Evolutionary conservation across 2,888 invertebrate genomes (phyloP), one percentile per base, ranked within the genome.

Genomic region (Metellina segmentata): DNA sequence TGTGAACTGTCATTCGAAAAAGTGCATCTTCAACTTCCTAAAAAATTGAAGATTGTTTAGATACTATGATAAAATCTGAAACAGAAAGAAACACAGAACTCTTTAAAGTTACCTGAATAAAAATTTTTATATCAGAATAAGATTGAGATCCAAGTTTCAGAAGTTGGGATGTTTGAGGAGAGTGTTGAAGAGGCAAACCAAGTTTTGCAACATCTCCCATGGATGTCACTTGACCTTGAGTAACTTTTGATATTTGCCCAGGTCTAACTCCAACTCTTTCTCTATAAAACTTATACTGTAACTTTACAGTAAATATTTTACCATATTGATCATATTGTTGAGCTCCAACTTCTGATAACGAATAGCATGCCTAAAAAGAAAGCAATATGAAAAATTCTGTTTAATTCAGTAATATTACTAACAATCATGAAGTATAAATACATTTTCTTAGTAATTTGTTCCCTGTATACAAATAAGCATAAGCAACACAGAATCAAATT

Each of bases 321-420:
- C 99, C 99, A 95, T 97, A 99, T 95, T 99, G 98, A 95, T 99
- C 99, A 95, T 98, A 99, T 95, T 99, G 99, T 95, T 99, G 99
- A 69, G 98, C 98, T 82, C 95, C 95, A 81, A 98, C 97, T 93
- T 98, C 98, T 6, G 98, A 99, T 78, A 99, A 97, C 1, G 98
- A 98, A 95, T 99, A 99, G 95, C 98, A 98, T 0, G 98, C 97
- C 95, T 98, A 98, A 93, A 86, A 69, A 77, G 78, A 71, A 20
- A 51, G 34, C 34, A 13, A 52, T 20, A 71, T 20, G 34, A 34
- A 34, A 34, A 34, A 34, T 34, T 34, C 1, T 34, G 34, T 34
- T 34, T 34, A 34, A 34, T 34, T 1, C 34, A 2, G 34, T 4
- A 34, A 34, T 4, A 34, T 4, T 34, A 34, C n/a, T n/a, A n/a